Percentiles rank a stretch among this genome's conserved stretches.
These are phyloP conservation scores for Novumbra hubbsi DNA, from an alignment of 2,797 vertebrate species.

Conservation along the genomic window DNA sequence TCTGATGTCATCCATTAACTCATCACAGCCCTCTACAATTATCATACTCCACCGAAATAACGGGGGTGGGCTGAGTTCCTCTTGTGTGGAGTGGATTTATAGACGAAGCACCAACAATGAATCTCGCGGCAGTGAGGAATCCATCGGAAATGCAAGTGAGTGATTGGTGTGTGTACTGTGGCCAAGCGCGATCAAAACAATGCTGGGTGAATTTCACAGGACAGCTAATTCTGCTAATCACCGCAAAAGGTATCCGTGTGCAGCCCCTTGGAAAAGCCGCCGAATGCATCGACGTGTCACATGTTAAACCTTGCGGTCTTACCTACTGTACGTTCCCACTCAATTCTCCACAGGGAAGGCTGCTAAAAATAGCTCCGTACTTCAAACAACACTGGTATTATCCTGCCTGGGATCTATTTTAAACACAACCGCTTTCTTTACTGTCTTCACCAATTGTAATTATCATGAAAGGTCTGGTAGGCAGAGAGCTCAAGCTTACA, in stretches of 20 bases:
- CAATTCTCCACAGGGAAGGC: slow-evolving; percentile 50
- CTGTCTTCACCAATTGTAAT: background rate
- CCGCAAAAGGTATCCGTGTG: slow-evolving; percentile 41
- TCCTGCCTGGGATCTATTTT: slow-evolving; percentile 64
- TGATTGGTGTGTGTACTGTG: background rate
- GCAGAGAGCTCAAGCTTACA: too few relatives aligned
- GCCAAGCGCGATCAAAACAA: background rate
- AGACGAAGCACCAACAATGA: background rate
- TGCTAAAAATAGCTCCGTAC: slow-evolving; percentile 70
- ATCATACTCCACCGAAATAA: background rate
- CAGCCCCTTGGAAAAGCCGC: slow-evolving; percentile 40
- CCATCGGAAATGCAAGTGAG: background rate
- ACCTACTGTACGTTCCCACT: slow-evolving; percentile 65
- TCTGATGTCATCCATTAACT: background rate
- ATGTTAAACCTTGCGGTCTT: slow-evolving; percentile 36
- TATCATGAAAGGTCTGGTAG: background rate
- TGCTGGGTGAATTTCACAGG: background rate
- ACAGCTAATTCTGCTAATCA: slow-evolving; percentile 55
- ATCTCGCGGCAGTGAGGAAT: slow-evolving; percentile 7
- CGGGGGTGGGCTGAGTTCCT: background rate
- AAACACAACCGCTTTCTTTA: slow-evolving; percentile 48
- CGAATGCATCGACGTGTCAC: slow-evolving; percentile 33
- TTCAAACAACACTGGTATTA: slow-evolving; percentile 63
- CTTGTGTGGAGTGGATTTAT: background rate
- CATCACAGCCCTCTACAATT: background rate